These are phyloP conservation scores for Mimumesa dahlbomi DNA, from an alignment of 2,888 invertebrate species.

Conservation along the genomic window DNA sequence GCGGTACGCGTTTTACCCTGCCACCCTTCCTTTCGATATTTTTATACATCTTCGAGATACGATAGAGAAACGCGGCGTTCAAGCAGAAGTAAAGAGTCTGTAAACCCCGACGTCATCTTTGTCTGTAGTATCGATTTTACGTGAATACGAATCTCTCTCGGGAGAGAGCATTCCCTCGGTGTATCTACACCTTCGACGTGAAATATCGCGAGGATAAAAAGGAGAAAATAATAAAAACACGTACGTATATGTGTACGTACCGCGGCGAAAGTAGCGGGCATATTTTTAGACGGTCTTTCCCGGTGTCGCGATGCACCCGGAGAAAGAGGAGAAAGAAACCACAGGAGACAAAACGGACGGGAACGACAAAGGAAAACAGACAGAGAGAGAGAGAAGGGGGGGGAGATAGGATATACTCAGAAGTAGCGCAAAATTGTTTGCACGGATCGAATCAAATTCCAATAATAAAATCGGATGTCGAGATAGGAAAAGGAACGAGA, in stretches of 20 bases:
- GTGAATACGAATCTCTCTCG: conserved; percentile 48
- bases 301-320: too few species aligned
- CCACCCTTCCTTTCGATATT: conserved; percentile 39
- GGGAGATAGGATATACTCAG: too few species aligned
- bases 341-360: too few species aligned
- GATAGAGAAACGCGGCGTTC: conserved; percentile 23
- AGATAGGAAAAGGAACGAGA: not conserved
- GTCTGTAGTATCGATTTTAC: conserved; percentile 45
- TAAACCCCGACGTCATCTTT: conserved; percentile 50
- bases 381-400: not conserved
- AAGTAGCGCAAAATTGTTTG: conserved; percentile 19
- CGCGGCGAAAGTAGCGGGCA: conserved; percentile 10
- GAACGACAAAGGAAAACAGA: too few species aligned
- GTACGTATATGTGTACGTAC: conserved; percentile 1
- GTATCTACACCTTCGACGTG: conserved; percentile 39
- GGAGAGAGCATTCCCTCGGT: conserved; percentile 41
- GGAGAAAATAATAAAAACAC: conserved; percentile 40
- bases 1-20: conserved; percentile 6
- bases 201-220: conserved; percentile 44
- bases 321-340: too few species aligned
- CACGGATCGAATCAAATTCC: conserved; percentile 5
- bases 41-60: conserved; percentile 43
- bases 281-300: conserved; percentile 25
- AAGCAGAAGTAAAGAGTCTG: conserved; percentile 48
- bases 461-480: conserved; percentile 5